Evolutionary conservation across 2,888 invertebrate species (phyloP), one percentile per base, ranked within the genome.

Genomic region (Megalurothrips usitatus): DNA sequence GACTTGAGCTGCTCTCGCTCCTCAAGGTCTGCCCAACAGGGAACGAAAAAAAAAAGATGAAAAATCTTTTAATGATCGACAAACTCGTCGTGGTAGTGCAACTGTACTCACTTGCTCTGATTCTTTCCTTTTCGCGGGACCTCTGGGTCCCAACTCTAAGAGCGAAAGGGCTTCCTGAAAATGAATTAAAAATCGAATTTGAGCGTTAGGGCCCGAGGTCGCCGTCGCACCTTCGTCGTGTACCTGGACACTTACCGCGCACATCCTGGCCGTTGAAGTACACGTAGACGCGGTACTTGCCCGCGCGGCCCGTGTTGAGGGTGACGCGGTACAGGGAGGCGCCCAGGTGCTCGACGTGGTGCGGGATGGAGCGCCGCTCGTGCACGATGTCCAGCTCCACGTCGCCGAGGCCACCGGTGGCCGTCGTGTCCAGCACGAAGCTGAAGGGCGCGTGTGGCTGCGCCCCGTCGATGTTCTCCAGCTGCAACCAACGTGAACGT

Each of bases 181-280:
- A 80, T 81, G 80, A 81, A 81, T 43, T 43, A 43, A 43, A 43
- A 4, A 4, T 43, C n/a, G n/a, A n/a, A 6, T 43, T 43, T 47
- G 23, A 52, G 75, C 19, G 47, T 52, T n/a, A 79, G 68, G 2
- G 19, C 19, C 10, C 2, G 52, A 1, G 52, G 52, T 6, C 14
- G 52, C 52, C 14, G 52, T 52, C 19, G 78, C n/a, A n/a, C n/a
- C n/a, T n/a, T 43, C 34, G 34, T 43, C 34, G 34, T 2, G 34
- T 6, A 43, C 34, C 34, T 43, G 34, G 34, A 6, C 6, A 79
- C 82, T 83, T 83, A 90, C 90, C 97, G 86, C 91, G 91, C n/a
- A 94, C 92, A 85, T 95, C 95, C 86, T 94, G 93, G 14, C 97
- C 97, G 86, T 98, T 98, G 88, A 97, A 98, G 86, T 96, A 97